Base-by-base conservation (phyloP, 2,797 vertebrate species). In the Eupleurogrammus muticus region DNA sequence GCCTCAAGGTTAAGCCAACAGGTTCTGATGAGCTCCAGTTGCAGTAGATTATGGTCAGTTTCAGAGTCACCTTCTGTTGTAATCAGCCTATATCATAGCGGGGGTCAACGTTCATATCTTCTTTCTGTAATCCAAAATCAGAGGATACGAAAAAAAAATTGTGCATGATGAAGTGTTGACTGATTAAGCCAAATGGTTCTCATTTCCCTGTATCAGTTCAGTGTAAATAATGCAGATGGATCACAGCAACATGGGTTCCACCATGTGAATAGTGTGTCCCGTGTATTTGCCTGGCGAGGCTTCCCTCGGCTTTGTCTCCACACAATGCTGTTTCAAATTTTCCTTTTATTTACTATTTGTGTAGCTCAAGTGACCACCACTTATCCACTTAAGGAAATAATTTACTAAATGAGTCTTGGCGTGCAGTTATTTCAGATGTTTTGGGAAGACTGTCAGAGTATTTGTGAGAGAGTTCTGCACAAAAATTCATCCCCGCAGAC, bases 341-440 rank as follows among this genome's bases (percentile, higher is more conserved):
- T 38, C 24, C 47, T 54, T n/a, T 46, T 78, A 74, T 82, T 68
- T 67, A 62, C 51, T 36, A 21, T 65, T 62, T 77, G 38, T 63
- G 62, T 64, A 38, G 46, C 66, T 82, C 66, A 77, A 73, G 14
- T 73, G 79, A 73, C 76, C 63, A 49, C 53, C 51, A 24, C 66
- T 46, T 61, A 38, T 82, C 68, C 58, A 56, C 42, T 82, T 74
- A 58, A 66, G 63, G 59, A 34, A 60, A 42, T 60, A 60, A 72
- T 83, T 42, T 54, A 24, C 46, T 21, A 61, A 82, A 78, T 70
- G 55, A 75, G 50, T 52, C 56, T 49, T 65, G 62, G 58, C 70
- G 66, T 54, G 60, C 46, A 42, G 49, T 70, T 69, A 20, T 35
- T 61, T 77, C 51, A 34, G 60, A 53, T 28, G 20, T 61, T 82